Evolutionary conservation across 2,797 vertebrate species (phyloP).

Genomic region (Hyperoplus lanceolatus): DNA sequence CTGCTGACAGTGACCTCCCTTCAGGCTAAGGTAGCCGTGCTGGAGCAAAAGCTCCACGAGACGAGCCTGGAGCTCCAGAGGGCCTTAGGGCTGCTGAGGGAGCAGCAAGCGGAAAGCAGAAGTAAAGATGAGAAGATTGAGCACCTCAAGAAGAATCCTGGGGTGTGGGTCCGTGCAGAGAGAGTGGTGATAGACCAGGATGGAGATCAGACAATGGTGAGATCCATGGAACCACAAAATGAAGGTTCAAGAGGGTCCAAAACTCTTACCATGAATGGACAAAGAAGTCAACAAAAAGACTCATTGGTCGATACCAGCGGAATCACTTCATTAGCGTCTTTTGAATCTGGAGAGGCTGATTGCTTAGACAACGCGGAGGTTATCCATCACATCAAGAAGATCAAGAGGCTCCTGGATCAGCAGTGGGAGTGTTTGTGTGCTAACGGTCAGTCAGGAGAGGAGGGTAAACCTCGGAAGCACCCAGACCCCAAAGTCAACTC

Average conservation of each 20-base stretch:
- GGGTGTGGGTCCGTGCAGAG: constrained; percentile 77
- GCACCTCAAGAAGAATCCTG: constrained; percentile 80
- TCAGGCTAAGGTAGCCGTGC: constrained; percentile 86
- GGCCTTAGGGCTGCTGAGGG: constrained; percentile 81
- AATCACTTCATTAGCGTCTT: not conserved
- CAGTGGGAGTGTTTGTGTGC: constrained; percentile 94
- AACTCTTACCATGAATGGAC: constrained; percentile 33
- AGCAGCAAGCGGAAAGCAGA: constrained; percentile 86
- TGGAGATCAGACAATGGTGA: constrained; percentile 50
- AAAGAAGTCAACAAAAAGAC: constrained; percentile 31
- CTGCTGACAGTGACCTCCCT: constrained; percentile 75
- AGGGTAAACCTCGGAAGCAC: constrained; percentile 83
- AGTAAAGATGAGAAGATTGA: constrained; percentile 87
- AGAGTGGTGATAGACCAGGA: constrained; percentile 44
- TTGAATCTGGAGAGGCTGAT: constrained; percentile 25
- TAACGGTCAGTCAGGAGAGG: constrained; percentile 80
- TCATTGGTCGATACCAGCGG: not conserved
- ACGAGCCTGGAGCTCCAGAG: constrained; percentile 86
- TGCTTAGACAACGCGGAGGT: constrained; percentile 63
- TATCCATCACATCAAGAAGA: constrained; percentile 89
- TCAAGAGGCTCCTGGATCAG: constrained; percentile 92
- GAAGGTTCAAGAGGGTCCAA: constrained; percentile 11
- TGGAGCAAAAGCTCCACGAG: constrained; percentile 89
- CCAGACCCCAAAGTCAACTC: constrained; percentile 90
- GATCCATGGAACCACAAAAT: constrained; percentile 23